Evolutionary conservation across 1,140 invertebrate genomes (phyloP), one percentile per base, ranked within the genome.

Genomic region (Dendrolimus punctatus): DNA sequence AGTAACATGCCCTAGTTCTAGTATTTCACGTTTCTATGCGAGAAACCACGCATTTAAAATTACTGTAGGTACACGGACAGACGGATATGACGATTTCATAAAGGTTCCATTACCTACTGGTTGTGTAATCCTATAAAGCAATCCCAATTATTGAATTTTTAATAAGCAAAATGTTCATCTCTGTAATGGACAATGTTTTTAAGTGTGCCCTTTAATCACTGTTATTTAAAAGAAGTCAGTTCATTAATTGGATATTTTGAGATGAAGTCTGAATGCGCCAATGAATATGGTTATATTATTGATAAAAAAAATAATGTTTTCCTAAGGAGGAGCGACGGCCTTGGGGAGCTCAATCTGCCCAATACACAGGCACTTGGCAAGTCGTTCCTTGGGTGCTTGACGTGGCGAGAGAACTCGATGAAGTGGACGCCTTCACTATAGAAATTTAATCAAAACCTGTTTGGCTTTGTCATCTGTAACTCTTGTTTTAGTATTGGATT

Each of bases 281-380:
- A 7, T 10, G 9, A 8, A 4, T 9, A 40, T 39, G 5, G 4
- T 40, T 39, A 6, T n/a, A 51, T 6, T 36, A n/a, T 6, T n/a
- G 7, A 50, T 8, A 39, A 0, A 9, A 41, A 42, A 42, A 5
- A 6, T 40, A 10, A 41, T 40, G n/a, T 40, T 40, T 39, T 58
- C 46, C 50, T 9, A 37, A 83, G 77, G 73, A 80, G 38, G 77
- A 79, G 9, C 62, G 73, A 5, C 68, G 68, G n/a, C 46, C 53
- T 38, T 64, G 64, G 68, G 75, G 74, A 8, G 57, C 62, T 5
- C 78, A 80, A 39, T 76, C 73, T 7, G 76, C 80, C 2, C 71
- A 65, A 40, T 83, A 83, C 53, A 78, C 76, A 9, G 75, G 71
- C 5, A 62, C 76, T 6, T 83, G 77, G 77, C 57, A 61, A 1